A percentile compares a stretch with the other conserved stretches of the same genome.
Conservation (phyloP, 1,140 invertebrate genomes). For the Tetragonula clypearis region DNA sequence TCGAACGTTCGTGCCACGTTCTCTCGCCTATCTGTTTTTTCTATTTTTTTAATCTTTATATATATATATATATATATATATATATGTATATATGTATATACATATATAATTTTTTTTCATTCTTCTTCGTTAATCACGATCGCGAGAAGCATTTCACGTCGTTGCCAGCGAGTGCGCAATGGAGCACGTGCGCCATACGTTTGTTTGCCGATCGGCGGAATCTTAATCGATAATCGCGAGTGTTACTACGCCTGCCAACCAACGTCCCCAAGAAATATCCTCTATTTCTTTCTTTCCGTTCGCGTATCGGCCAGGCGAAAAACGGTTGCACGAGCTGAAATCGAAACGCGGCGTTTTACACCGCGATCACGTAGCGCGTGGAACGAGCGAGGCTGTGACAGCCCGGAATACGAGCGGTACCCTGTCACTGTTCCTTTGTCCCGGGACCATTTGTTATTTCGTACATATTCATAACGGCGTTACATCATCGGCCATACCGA, state of each 20-base stretch:
- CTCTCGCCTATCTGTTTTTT: neutral
- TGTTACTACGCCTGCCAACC: conserved; percentile 38
- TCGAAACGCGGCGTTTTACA: conserved; percentile 65
- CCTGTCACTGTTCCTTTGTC: conserved; percentile 65
- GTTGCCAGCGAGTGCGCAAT: conserved; percentile 35
- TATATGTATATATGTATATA: neutral
- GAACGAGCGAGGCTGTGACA: conserved; percentile 69
- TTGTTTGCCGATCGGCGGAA: conserved; percentile 48
- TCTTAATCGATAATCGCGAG: conserved; percentile 62
- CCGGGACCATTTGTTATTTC: conserved; percentile 72
- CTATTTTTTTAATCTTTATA: neutral
- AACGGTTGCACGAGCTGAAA: conserved; percentile 55
- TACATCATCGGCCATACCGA: conserved; percentile 72
- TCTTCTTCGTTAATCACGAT: conserved; percentile 17
- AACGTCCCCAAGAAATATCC: neutral
- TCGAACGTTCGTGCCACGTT: conserved; percentile 16
- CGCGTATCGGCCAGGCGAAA: conserved; percentile 37
- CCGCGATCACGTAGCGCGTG: conserved; percentile 68
- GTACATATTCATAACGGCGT: conserved; percentile 77
- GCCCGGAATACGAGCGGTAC: conserved; percentile 65
- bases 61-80: too few relatives aligned
- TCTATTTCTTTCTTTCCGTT: neutral
- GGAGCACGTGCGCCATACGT: conserved; percentile 49
- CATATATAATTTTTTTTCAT: too few relatives aligned
- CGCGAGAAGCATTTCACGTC: conserved; percentile 42